Conservation (phyloP, 2,888 invertebrate species). For the Eilema sororculum region DNA sequence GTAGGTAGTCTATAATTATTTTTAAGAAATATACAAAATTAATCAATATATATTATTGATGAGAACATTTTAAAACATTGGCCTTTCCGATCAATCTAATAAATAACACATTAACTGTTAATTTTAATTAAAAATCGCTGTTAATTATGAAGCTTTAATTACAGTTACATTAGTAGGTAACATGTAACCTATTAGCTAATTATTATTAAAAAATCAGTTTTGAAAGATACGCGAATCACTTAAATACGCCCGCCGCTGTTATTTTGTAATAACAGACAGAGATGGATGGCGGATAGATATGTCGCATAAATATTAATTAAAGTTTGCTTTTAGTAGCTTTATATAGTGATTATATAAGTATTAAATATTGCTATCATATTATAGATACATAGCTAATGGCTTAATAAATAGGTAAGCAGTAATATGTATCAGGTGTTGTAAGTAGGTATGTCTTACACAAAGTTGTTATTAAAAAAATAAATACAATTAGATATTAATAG, state of each 20-base stretch:
- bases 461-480: neutral
- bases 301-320: neutral
- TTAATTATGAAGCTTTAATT: neutral
- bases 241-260: neutral
- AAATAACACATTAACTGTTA: constrained; percentile 2
- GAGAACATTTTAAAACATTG: neutral
- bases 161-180: neutral
- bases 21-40: neutral
- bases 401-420: neutral
- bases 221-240: neutral
- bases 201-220: constrained; percentile 11
- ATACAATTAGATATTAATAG: neutral
- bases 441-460: neutral
- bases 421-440: neutral
- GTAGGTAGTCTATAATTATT: neutral
- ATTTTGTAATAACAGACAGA: neutral
- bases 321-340: neutral
- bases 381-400: neutral
- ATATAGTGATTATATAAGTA: neutral
- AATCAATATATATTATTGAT: no score
- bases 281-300: neutral
- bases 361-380: neutral
- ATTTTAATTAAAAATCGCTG: neutral
- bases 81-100: neutral
- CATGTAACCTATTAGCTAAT: neutral